Conservation (phyloP, 1,140 invertebrate genomes). For the Solen grandis region DNA sequence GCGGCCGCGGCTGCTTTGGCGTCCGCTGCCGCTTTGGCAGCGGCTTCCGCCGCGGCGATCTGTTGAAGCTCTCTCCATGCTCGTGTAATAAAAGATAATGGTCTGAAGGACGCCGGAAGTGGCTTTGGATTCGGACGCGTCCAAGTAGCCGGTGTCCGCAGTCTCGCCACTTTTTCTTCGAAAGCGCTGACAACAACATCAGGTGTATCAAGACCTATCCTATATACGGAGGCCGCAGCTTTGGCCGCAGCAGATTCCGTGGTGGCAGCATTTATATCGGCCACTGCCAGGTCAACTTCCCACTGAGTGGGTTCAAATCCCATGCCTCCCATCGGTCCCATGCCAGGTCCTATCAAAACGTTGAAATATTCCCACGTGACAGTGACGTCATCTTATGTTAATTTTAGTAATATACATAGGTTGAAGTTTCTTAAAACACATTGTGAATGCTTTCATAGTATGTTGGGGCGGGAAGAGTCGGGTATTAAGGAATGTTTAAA, state of each 20-base stretch:
- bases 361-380: too few relatives aligned
- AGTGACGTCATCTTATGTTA: too few relatives aligned
- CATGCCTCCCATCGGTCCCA: background rate
- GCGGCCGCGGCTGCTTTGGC: background rate
- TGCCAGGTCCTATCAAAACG: background rate
- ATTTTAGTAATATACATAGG: too few relatives aligned
- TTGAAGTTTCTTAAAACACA: too few relatives aligned
- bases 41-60: background rate
- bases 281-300: slow-evolving; percentile 39
- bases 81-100: slow-evolving; percentile 32
- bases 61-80: slow-evolving; percentile 33
- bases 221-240: slow-evolving; percentile 42
- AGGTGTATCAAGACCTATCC: slow-evolving; percentile 14
- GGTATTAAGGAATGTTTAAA: too few relatives aligned
- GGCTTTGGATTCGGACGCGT: background rate
- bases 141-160: slow-evolving; percentile 27
- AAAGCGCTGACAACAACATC: slow-evolving; percentile 42
- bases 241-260: slow-evolving; percentile 33
- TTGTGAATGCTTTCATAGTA: too few relatives aligned
- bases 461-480: too few relatives aligned
- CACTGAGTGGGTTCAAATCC: slow-evolving; percentile 39
- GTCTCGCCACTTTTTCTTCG: slow-evolving; percentile 43
- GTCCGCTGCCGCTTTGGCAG: background rate
- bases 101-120: slow-evolving; percentile 20
- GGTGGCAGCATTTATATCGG: slow-evolving; percentile 36